Evolutionary conservation across 2,113 vertebrate genomes (phyloP).

Genomic region (Oncorhynchus mykiss): DNA sequence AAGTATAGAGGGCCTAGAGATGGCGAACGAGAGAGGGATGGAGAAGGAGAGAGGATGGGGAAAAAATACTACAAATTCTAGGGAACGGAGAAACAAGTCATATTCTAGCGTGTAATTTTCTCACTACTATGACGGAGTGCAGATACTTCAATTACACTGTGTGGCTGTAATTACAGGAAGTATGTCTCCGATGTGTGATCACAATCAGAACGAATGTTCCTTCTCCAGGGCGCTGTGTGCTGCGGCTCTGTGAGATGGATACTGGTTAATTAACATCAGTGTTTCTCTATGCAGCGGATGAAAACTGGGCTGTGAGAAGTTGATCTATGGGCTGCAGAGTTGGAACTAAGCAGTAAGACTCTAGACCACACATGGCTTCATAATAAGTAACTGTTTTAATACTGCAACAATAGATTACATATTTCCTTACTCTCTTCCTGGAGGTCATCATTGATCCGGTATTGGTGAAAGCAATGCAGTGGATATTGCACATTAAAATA

Average conservation of each 20-base stretch:
- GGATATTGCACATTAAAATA: no score
- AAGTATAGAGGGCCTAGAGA: slow-evolving; percentile 49
- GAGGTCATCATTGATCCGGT: no score
- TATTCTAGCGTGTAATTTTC: slow-evolving; percentile 61
- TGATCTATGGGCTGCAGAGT: slow-evolving; percentile 59
- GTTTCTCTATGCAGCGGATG: slow-evolving; percentile 33
- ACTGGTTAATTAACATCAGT: slow-evolving; percentile 53
- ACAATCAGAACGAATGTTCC: slow-evolving; percentile 55
- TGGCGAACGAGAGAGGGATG: slow-evolving; percentile 52
- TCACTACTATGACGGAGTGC: slow-evolving; percentile 53
- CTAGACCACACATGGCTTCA: no score
- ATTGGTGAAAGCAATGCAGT: no score
- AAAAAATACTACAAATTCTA: slow-evolving; percentile 60
- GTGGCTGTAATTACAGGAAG: slow-evolving; percentile 71
- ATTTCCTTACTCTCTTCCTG: no score
- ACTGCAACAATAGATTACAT: no score
- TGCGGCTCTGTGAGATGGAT: slow-evolving; percentile 47
- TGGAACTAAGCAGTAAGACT: no score
- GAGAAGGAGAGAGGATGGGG: slow-evolving; percentile 32
- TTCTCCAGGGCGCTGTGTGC: slow-evolving; percentile 25
- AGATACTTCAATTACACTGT: slow-evolving; percentile 64
- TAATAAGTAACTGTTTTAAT: no score
- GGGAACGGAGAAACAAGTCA: slow-evolving; percentile 59
- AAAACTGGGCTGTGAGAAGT: neutral
- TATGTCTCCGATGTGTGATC: slow-evolving; percentile 60